Evolutionary conservation across 2,113 vertebrate genomes (phyloP).

Genomic region (Aphyosemion australe): DNA sequence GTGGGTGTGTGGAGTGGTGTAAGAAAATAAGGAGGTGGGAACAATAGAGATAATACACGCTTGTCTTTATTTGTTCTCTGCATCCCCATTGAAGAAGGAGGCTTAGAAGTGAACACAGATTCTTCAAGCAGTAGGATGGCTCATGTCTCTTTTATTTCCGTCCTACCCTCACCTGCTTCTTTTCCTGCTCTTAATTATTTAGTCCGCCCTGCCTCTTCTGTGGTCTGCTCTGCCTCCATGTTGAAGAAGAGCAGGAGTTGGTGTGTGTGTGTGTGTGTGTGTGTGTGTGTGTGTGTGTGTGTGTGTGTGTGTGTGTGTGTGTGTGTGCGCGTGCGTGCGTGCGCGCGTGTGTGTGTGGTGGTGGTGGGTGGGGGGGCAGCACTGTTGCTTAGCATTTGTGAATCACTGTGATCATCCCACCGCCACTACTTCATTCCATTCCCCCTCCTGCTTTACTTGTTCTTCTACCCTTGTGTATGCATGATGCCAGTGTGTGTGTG

Average conservation of each 20-base stretch:
- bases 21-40: conserved; percentile 26
- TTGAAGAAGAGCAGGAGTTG: conserved; percentile 41
- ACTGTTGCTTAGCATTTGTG: conserved; percentile 64
- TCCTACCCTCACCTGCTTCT: conserved; percentile 58
- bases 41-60: conserved; percentile 37
- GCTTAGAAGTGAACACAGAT: conserved; percentile 25
- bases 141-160: conserved; percentile 50
- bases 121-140: conserved; percentile 16
- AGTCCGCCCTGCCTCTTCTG: conserved; percentile 62
- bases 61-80: conserved; percentile 23
- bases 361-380: conserved; percentile 23
- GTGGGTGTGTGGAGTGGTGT: conserved; percentile 29
- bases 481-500: conserved; percentile 35
- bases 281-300: too few species aligned
- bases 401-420: conserved; percentile 38
- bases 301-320: too few species aligned
- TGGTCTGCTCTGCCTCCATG: conserved; percentile 53
- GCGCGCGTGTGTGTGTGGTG: too few species aligned
- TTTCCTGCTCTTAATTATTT: conserved; percentile 76
- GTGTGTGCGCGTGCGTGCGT: too few species aligned
- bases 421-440: conserved; percentile 5
- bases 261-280: too few species aligned
- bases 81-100: conserved; percentile 12
- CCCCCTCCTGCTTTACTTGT: conserved; percentile 45
- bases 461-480: conserved; percentile 45